phyloP scores from a whole-genome alignment of 2,113 vertebrate species.

The Rattus rattus region DNA sequence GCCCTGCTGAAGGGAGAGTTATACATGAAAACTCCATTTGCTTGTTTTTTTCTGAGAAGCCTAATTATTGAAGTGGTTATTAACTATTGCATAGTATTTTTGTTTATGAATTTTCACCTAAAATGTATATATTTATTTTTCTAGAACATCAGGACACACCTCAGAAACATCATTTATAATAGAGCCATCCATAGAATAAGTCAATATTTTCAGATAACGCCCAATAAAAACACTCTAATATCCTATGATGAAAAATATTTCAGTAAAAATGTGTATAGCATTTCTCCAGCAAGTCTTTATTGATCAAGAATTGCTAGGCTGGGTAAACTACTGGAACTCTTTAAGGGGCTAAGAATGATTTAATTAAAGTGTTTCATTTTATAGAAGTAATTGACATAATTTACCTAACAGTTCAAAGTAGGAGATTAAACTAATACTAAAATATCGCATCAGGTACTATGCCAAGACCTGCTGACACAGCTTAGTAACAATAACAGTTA shows the following conservation, averaged over 20 bases:
- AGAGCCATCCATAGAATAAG: slow-evolving; percentile 37
- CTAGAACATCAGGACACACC: not conserved
- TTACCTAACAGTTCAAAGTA: slow-evolving; percentile 25
- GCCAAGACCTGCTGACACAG: slow-evolving; percentile 2
- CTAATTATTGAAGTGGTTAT: not conserved
- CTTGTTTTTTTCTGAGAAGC: not conserved
- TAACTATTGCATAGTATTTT: slow-evolving; percentile 13
- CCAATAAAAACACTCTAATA: slow-evolving; percentile 31
- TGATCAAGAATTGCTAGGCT: not conserved
- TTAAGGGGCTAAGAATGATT: not conserved
- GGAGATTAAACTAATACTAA: not conserved
- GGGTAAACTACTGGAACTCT: not conserved
- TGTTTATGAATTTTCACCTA: not conserved
- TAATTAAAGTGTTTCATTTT: slow-evolving; percentile 6
- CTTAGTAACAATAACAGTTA: not conserved
- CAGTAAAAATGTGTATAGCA: not conserved
- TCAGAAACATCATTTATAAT: not conserved
- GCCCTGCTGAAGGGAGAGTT: not conserved
- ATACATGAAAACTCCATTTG: not conserved
- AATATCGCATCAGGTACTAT: not conserved
- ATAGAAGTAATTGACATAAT: slow-evolving; percentile 12
- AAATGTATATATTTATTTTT: not conserved
- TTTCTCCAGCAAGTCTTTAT: slow-evolving; percentile 7
- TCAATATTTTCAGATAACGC: slow-evolving; percentile 8
- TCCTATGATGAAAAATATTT: slow-evolving; percentile 50